These are phyloP conservation scores for Sitobion miscanthi DNA, from an alignment of 1,140 invertebrate genomes.

Conservation along the genomic window DNA sequence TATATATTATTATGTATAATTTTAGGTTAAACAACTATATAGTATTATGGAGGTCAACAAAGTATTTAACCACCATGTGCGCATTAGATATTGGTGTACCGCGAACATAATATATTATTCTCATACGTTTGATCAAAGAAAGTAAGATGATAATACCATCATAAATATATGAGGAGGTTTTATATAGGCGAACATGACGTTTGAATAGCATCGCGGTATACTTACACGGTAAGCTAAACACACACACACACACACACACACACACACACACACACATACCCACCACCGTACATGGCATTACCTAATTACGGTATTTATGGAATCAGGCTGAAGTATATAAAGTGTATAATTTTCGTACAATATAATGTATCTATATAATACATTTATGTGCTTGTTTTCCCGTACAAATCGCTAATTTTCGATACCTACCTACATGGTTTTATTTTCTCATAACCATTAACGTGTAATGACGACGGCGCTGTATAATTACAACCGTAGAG, in stretches of 20 bases:
- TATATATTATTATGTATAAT: not conserved
- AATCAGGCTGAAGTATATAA: not conserved
- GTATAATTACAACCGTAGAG: not conserved
- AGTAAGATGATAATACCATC: conserved; percentile 12
- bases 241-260: not conserved
- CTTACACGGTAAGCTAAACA: not conserved
- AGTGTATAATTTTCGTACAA: not conserved
- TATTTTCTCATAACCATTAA: not conserved
- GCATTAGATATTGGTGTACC: not conserved
- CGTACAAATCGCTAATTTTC: conserved; percentile 4
- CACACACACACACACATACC: not conserved
- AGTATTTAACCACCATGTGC: not conserved
- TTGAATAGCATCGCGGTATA: not conserved
- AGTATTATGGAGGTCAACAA: conserved; percentile 16
- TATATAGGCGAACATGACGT: not conserved
- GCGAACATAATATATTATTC: not conserved
- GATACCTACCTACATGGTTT: not conserved
- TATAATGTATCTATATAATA: not conserved
- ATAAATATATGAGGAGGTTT: not conserved
- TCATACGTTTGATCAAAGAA: not conserved
- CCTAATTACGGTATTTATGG: conserved; percentile 26
- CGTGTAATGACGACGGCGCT: not conserved
- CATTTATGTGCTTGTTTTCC: not conserved
- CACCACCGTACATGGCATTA: not conserved
- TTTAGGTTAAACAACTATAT: not conserved